These are phyloP conservation scores for Ectemnius continuus DNA, from an alignment of 2,888 invertebrate genomes.

Conservation along the genomic window DNA sequence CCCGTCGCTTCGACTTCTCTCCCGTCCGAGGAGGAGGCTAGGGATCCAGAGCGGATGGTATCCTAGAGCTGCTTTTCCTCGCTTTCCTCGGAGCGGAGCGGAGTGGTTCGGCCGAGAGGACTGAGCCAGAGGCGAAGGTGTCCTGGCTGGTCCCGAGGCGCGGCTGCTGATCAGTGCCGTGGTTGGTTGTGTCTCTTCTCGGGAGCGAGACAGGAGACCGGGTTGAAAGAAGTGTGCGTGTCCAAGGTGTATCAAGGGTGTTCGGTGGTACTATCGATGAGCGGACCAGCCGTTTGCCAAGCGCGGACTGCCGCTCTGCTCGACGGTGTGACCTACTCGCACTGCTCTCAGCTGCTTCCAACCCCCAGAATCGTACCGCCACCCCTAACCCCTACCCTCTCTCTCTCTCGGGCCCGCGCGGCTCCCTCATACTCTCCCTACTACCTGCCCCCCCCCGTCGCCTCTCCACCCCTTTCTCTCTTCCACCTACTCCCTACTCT, in stretches of 20 bases:
- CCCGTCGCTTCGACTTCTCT: not conserved
- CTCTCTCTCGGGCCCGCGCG: slow-evolving; percentile 25
- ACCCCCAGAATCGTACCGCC: slow-evolving; percentile 65
- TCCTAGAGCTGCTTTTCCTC: not conserved
- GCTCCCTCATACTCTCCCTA: slow-evolving; percentile 13
- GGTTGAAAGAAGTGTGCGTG: not conserved
- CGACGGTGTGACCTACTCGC: slow-evolving; percentile 75
- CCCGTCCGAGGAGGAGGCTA: not conserved
- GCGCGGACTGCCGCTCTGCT: slow-evolving; percentile 73
- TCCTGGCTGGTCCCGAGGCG: too few relatives aligned
- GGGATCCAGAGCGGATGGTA: not conserved
- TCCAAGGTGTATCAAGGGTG: slow-evolving; percentile 21
- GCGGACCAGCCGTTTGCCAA: slow-evolving; percentile 68
- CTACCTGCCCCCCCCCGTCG: not conserved
- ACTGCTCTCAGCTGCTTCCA: slow-evolving; percentile 75
- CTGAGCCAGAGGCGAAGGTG: too few relatives aligned
- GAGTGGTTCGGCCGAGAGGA: too few relatives aligned
- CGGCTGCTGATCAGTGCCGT: too few relatives aligned
- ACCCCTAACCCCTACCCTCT: slow-evolving; percentile 46
- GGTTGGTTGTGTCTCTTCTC: not conserved
- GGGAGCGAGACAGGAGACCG: not conserved
- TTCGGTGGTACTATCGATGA: slow-evolving; percentile 40
- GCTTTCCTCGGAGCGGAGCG: not conserved
- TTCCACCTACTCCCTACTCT: slow-evolving; percentile 14
- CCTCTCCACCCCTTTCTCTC: slow-evolving; percentile 9